Percentiles rank a stretch among this genome's conserved stretches.
Conservation (phyloP, 2,797 vertebrate genomes). For the Acipenser transmontanus region DNA sequence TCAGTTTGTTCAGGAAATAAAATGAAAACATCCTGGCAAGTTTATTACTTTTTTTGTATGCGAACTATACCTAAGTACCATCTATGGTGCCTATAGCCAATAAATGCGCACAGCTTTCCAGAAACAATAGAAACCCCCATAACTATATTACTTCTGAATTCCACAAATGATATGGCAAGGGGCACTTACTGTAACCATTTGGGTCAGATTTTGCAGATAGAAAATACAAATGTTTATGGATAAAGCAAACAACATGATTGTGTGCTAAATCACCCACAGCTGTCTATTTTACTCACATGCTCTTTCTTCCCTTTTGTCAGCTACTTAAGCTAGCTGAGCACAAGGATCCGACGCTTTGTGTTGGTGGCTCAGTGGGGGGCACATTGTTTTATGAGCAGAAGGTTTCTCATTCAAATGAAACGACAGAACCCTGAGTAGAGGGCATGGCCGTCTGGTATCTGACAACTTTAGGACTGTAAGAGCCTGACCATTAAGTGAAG, state of each 20-base stretch:
- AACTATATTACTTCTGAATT: slow-evolving; percentile 48
- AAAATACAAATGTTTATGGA: slow-evolving; percentile 28
- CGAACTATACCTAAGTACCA: slow-evolving; percentile 48
- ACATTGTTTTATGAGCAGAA: no score
- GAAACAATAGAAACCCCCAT: slow-evolving; percentile 34
- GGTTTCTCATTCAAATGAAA: no score
- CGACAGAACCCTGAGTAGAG: no score
- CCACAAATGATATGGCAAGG: slow-evolving; percentile 32
- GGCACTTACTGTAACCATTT: slow-evolving; percentile 47
- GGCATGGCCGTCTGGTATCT: no score
- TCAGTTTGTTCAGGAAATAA: slow-evolving; percentile 83
- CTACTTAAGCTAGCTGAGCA: no score
- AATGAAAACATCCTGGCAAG: slow-evolving; percentile 86
- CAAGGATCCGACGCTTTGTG: no score
- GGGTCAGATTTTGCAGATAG: slow-evolving; percentile 28
- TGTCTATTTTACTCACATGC: slow-evolving; percentile 23
- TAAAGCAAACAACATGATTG: slow-evolving; percentile 27
- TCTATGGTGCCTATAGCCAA: slow-evolving; percentile 33
- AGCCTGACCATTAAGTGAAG: no score
- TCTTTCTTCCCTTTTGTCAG: no score
- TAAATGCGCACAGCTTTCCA: slow-evolving; percentile 31
- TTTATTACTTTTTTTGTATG: slow-evolving; percentile 81
- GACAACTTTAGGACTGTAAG: no score
- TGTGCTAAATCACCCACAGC: slow-evolving; percentile 23
- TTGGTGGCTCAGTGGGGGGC: no score